Evolutionary conservation across 1,140 invertebrate genomes (phyloP).

Genomic region (Drosophila oshimai): DNA sequence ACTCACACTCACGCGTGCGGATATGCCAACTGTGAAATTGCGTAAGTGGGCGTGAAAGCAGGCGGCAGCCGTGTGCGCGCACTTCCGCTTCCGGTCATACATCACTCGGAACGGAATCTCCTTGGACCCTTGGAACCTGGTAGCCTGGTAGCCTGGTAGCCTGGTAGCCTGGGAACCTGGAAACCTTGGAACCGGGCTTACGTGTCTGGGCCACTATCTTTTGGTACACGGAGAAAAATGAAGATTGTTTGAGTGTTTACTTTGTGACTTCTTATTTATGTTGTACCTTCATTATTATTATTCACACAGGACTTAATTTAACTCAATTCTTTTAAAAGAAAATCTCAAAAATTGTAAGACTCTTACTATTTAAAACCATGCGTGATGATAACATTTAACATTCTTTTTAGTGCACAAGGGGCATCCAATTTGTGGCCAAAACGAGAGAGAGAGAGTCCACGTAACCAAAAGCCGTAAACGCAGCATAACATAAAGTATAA

Average conservation of each 20-base stretch:
- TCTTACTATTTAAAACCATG: too few species aligned
- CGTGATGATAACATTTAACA: too few species aligned
- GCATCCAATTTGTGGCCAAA: slow-evolving; percentile 10
- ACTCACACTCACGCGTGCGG: not conserved
- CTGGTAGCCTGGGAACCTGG: too few species aligned
- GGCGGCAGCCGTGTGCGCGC: slow-evolving; percentile 42
- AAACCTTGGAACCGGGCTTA: too few species aligned
- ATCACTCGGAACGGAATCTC: slow-evolving; percentile 12
- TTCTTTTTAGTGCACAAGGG: not conserved
- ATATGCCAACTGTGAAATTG: slow-evolving; percentile 51
- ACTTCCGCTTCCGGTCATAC: slow-evolving; percentile 61
- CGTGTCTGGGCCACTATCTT: slow-evolving; percentile 11
- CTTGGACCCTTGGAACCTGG: too few species aligned
- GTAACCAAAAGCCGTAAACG: slow-evolving; percentile 34
- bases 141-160: too few species aligned
- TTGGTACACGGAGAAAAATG: not conserved
- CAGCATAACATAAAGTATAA: slow-evolving; percentile 38
- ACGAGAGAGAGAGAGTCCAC: not conserved
- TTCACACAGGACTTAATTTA: too few species aligned
- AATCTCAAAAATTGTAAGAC: too few species aligned
- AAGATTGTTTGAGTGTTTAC: too few species aligned
- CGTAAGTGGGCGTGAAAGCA: slow-evolving; percentile 56
- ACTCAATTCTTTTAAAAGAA: too few species aligned
- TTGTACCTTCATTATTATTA: too few species aligned
- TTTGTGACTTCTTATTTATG: too few species aligned